These are phyloP conservation scores for Ascidia mentula DNA, from an alignment of 23 tunicate species.

Conservation along the genomic window DNA sequence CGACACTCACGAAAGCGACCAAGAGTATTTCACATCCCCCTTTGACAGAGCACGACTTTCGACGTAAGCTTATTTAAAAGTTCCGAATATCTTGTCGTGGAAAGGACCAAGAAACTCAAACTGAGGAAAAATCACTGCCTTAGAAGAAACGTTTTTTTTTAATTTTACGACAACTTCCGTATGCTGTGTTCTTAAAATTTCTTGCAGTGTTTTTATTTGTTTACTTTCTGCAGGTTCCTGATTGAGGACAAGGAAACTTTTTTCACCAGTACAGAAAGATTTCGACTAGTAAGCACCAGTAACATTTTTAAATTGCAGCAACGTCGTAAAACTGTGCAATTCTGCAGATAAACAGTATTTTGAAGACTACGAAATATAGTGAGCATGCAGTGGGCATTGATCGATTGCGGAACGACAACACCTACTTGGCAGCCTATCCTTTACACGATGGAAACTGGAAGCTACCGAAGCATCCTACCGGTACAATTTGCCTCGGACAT, in stretches of 20 bases:
- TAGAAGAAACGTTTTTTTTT: neutral
- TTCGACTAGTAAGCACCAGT: neutral
- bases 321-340: neutral
- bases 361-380: slow-evolving; percentile 32
- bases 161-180: neutral
- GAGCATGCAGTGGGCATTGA: slow-evolving; percentile 52
- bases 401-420: slow-evolving; percentile 30
- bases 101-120: no score
- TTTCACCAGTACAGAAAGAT: slow-evolving; percentile 45
- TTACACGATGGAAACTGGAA: slow-evolving; percentile 77
- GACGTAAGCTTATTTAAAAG: slow-evolving; percentile 17
- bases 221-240: neutral
- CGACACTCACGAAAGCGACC: slow-evolving; percentile 45
- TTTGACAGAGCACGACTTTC: slow-evolving; percentile 36
- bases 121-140: no score
- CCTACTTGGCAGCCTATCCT: slow-evolving; percentile 67
- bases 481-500: no score
- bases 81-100: no score
- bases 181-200: no score
- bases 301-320: no score
- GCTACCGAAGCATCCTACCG: neutral
- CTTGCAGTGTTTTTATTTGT: neutral
- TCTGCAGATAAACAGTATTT: slow-evolving; percentile 21
- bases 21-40: slow-evolving; percentile 47
- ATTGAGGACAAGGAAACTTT: slow-evolving; percentile 36